These are phyloP conservation scores for Perccottus glenii DNA, from an alignment of 2,113 vertebrate genomes.

Conservation along the genomic window DNA sequence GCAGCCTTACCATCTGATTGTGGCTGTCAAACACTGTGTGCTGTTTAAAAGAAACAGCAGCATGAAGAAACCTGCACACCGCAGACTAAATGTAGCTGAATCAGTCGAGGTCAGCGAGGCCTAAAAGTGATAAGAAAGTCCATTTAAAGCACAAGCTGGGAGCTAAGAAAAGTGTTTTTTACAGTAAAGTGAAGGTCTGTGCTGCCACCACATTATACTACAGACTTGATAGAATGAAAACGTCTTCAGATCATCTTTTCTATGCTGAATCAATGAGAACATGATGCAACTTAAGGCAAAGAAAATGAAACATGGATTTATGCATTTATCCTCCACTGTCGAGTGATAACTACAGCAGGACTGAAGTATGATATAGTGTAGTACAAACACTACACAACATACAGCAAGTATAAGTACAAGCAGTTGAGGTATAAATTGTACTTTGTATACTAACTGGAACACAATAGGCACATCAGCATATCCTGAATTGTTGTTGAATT, in stretches of 20 bases:
- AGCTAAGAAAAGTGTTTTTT: constrained; percentile 35
- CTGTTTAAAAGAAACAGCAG: background rate
- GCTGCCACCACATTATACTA: background rate
- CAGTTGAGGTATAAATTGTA: no score
- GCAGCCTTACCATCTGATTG: constrained; percentile 5
- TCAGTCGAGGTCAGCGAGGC: constrained; percentile 22
- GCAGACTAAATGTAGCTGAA: constrained; percentile 28
- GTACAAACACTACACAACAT: no score
- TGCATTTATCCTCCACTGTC: no score
- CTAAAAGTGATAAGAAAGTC: constrained; percentile 16
- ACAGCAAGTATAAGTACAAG: no score
- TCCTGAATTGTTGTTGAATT: no score
- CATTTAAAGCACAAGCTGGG: constrained; percentile 28
- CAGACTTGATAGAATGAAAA: background rate
- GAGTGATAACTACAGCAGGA: no score
- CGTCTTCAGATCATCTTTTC: background rate
- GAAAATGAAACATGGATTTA: no score
- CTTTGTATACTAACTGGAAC: no score
- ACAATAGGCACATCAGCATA: no score
- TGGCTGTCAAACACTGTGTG: background rate
- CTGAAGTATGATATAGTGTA: no score
- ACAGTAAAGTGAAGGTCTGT: constrained; percentile 12
- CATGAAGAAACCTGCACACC: background rate
- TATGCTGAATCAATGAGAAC: no score
- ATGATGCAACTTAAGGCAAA: no score